Evolutionary conservation across 1,140 invertebrate genomes (phyloP).

Genomic region (Frieseomelitta varia): DNA sequence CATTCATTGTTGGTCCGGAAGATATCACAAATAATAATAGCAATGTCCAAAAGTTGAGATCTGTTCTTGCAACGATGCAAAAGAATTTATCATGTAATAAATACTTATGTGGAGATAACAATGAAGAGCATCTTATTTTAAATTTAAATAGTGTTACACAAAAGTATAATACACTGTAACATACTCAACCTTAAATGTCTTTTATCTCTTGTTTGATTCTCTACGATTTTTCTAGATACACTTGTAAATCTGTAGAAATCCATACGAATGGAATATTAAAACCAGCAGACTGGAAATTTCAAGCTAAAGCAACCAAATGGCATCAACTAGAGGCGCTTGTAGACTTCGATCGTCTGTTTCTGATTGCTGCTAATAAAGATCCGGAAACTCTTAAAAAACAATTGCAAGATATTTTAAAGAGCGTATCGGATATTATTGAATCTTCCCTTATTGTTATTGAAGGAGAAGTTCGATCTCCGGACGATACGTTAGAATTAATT

Average conservation of each 20-base stretch:
- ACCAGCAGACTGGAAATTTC: slow-evolving; percentile 86
- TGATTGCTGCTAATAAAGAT: slow-evolving; percentile 83
- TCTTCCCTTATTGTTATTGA: slow-evolving; percentile 85
- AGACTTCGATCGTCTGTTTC: slow-evolving; percentile 86
- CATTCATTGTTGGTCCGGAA: slow-evolving; percentile 84
- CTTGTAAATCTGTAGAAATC: slow-evolving; percentile 76
- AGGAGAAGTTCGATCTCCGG: slow-evolving; percentile 83
- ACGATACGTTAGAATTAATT: slow-evolving; percentile 83
- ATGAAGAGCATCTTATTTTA: slow-evolving; percentile 81
- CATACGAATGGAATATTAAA: slow-evolving; percentile 76
- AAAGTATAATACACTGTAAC: slow-evolving; percentile 69
- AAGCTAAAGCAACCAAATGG: slow-evolving; percentile 85
- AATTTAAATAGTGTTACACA: slow-evolving; percentile 81
- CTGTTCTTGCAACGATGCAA: slow-evolving; percentile 83
- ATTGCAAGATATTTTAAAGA: slow-evolving; percentile 82
- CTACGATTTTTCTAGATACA: slow-evolving; percentile 55
- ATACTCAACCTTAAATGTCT: neutral
- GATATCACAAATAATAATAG: slow-evolving; percentile 84
- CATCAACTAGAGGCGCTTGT: slow-evolving; percentile 87
- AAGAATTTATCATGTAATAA: slow-evolving; percentile 82
- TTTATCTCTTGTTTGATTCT: slow-evolving; percentile 70
- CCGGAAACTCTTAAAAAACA: slow-evolving; percentile 85
- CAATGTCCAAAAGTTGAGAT: slow-evolving; percentile 82
- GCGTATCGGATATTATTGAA: slow-evolving; percentile 78
- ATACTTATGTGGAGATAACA: slow-evolving; percentile 84